phyloP scores from a whole-genome alignment of 2,113 vertebrate genomes.

The Notarius quadriscutis region DNA sequence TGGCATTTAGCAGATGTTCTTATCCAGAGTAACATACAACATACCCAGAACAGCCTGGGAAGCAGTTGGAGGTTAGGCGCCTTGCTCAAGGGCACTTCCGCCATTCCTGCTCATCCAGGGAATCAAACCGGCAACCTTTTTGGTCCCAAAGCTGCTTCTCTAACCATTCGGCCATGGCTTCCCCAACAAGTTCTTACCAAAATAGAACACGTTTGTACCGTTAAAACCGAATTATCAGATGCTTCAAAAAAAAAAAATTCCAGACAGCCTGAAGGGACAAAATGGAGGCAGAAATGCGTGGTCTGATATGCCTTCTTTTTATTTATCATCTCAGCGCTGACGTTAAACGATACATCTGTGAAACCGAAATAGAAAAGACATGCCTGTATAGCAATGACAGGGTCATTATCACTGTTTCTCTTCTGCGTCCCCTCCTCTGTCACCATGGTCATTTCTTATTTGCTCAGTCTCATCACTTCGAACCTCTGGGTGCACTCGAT shows the following conservation, averaged over 20 bases:
- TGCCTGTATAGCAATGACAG: background rate
- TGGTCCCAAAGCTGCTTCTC: no score
- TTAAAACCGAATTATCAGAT: background rate
- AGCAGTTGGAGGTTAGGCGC: no score
- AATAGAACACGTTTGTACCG: background rate
- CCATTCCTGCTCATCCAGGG: no score
- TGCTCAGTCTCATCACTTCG: conserved; percentile 1
- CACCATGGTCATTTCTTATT: background rate
- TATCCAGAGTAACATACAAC: no score
- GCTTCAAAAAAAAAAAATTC: background rate
- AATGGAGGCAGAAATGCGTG: background rate
- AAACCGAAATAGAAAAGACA: background rate
- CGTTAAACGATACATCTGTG: background rate
- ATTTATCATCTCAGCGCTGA: no score
- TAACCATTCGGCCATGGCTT: no score
- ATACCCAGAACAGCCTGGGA: no score
- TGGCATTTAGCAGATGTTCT: no score
- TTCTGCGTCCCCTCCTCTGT: background rate
- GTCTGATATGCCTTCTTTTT: background rate
- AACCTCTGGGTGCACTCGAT: background rate
- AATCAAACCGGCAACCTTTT: no score
- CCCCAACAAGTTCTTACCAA: background rate
- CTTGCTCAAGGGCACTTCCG: no score
- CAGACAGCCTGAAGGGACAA: background rate
- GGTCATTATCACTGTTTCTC: background rate